phyloP scores from a whole-genome alignment of 2,888 invertebrate species.

The Elegia similella region DNA sequence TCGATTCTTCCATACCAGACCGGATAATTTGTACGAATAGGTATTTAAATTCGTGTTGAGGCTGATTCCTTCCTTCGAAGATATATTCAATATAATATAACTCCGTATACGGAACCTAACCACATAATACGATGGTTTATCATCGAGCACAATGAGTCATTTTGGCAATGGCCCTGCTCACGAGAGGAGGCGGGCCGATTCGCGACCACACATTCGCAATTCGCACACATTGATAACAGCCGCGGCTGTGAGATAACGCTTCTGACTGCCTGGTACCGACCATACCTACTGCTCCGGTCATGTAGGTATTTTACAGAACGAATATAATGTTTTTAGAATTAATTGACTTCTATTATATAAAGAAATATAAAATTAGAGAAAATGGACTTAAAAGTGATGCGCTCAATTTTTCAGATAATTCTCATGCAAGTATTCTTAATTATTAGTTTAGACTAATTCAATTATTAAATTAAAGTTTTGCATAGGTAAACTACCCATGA shows the following conservation, averaged over 20 bases:
- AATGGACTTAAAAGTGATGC: neutral
- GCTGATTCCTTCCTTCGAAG: no score
- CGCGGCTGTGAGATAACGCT: slow-evolving; percentile 46
- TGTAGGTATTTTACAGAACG: neutral
- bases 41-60: no score
- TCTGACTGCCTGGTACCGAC: slow-evolving; percentile 32
- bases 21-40: no score
- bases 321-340: neutral
- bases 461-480: neutral
- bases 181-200: slow-evolving; percentile 69
- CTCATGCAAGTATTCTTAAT: neutral
- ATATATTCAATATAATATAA: neutral
- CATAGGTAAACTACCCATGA: neutral
- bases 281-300: slow-evolving; percentile 23
- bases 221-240: slow-evolving; percentile 48
- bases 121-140: neutral
- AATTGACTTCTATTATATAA: neutral
- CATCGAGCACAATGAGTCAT: slow-evolving; percentile 49
- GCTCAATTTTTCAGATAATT: neutral
- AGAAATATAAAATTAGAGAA: neutral
- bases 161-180: slow-evolving; percentile 63
- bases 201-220: slow-evolving; percentile 45
- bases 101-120: slow-evolving; percentile 20
- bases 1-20: no score
- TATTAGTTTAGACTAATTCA: no score